Conservation (phyloP, 2,113 vertebrate genomes). For the Onychostruthus taczanowskii region DNA sequence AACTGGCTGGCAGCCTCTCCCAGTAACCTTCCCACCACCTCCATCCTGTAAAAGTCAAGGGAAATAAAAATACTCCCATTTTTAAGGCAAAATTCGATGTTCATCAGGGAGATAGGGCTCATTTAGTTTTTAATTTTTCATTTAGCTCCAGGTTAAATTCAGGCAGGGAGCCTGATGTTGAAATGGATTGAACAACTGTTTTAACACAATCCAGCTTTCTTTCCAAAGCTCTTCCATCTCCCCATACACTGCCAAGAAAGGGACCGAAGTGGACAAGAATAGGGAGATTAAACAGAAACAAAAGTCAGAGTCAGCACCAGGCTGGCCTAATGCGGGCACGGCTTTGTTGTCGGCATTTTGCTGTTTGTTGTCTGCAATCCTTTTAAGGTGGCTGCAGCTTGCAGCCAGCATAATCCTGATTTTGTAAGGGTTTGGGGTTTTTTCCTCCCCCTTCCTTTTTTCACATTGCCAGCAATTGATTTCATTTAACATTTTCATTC, state of each 20-base stretch:
- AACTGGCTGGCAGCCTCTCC: not conserved
- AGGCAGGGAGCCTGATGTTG: slow-evolving; percentile 34
- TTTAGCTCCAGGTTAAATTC: slow-evolving; percentile 44
- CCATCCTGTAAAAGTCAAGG: not conserved
- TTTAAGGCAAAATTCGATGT: not conserved
- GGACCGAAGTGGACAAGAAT: slow-evolving; percentile 8
- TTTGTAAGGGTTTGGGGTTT: slow-evolving; percentile 17
- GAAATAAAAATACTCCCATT: not conserved
- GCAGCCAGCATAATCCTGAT: slow-evolving; percentile 51
- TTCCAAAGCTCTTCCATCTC: slow-evolving; percentile 6
- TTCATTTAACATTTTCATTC: slow-evolving; percentile 70
- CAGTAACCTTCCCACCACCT: not conserved
- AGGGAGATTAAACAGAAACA: slow-evolving; percentile 31
- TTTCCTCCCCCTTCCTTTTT: not conserved
- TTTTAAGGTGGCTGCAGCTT: slow-evolving; percentile 49
- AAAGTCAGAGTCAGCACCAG: not conserved
- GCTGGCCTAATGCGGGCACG: not conserved
- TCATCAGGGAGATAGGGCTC: not conserved
- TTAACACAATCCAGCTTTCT: slow-evolving; percentile 11
- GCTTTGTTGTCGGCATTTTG: not conserved
- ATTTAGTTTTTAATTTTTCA: slow-evolving; percentile 45
- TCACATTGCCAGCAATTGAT: slow-evolving; percentile 58
- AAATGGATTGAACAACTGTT: slow-evolving; percentile 49
- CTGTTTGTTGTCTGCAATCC: slow-evolving; percentile 14
- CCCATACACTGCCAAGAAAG: not conserved